Percentiles rank a stretch among this genome's conserved stretches.
phyloP scores from a whole-genome alignment of 1,140 invertebrate genomes.

The Pogonognathellus flavescens region DNA sequence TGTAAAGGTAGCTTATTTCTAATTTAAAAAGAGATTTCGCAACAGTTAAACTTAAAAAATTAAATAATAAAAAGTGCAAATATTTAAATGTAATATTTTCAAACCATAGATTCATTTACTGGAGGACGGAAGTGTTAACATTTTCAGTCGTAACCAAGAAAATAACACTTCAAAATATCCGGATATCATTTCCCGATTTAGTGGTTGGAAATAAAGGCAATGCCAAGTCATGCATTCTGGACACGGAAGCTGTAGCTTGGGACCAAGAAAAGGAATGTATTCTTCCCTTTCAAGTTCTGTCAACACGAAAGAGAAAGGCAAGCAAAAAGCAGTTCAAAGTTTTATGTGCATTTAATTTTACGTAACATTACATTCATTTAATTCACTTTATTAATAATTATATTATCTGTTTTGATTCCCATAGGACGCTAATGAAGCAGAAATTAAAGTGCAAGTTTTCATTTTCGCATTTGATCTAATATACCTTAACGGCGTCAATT shows the following conservation, averaged over 20 bases:
- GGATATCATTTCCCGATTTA: slow-evolving; percentile 87
- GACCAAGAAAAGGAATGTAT: slow-evolving; percentile 91
- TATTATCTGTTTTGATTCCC: slow-evolving; percentile 66
- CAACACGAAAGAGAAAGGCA: slow-evolving; percentile 95
- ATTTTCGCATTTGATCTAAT: slow-evolving; percentile 98
- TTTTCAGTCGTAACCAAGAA: slow-evolving; percentile 98
- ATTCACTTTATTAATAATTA: too few species aligned
- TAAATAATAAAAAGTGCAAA: slow-evolving; percentile 40
- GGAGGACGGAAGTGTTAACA: slow-evolving; percentile 79
- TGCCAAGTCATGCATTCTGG: slow-evolving; percentile 90
- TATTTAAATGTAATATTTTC: too few species aligned
- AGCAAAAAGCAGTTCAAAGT: too few species aligned
- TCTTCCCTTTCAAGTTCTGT: slow-evolving; percentile 96
- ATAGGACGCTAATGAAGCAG: slow-evolving; percentile 86
- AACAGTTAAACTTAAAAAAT: too few species aligned
- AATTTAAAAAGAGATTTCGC: too few species aligned
- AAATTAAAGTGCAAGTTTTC: slow-evolving; percentile 98
- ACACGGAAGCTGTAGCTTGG: slow-evolving; percentile 98
- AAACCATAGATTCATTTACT: slow-evolving; percentile 80
- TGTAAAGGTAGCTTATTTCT: too few species aligned
- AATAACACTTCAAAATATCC: slow-evolving; percentile 99
- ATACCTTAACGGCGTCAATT: slow-evolving; percentile 90
- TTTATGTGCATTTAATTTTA: too few species aligned
- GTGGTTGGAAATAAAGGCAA: slow-evolving; percentile 71
- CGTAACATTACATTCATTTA: too few species aligned